Percentiles rank a stretch among this genome's conserved stretches.
Evolutionary conservation across 2,888 invertebrate species (phyloP).

Genomic region (Laothoe populi): DNA sequence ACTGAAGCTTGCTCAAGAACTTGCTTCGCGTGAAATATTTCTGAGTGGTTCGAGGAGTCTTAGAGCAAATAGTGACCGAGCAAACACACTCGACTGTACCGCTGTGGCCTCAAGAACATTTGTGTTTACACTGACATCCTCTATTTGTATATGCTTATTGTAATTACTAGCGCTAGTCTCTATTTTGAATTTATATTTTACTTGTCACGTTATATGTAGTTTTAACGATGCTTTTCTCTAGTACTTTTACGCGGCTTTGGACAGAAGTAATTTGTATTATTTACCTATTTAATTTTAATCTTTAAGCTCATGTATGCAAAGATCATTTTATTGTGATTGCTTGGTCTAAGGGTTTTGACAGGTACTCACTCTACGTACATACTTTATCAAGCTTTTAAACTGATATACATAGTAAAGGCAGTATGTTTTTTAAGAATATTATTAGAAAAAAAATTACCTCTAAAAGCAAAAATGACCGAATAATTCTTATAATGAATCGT

Average conservation of each 20-base stretch:
- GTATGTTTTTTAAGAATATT: too few relatives aligned
- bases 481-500: too few relatives aligned
- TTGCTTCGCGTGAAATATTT: constrained; percentile 72
- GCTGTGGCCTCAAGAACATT: constrained; percentile 66
- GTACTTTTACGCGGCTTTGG: background rate
- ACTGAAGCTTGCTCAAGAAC: constrained; percentile 57
- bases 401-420: too few relatives aligned
- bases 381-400: too few relatives aligned
- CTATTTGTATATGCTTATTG: constrained; percentile 73
- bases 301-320: too few relatives aligned
- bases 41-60: constrained; percentile 74
- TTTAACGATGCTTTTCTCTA: constrained; percentile 4
- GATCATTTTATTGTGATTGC: too few relatives aligned
- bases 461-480: too few relatives aligned
- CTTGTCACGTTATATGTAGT: background rate
- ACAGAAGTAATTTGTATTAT: background rate
- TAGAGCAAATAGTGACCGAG: constrained; percentile 79
- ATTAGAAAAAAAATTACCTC: too few relatives aligned
- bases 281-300: too few relatives aligned
- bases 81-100: constrained; percentile 69
- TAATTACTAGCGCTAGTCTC: constrained; percentile 55
- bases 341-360: too few relatives aligned
- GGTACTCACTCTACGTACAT: too few relatives aligned
- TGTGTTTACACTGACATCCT: constrained; percentile 71
- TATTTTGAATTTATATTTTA: constrained; percentile 37